These are phyloP conservation scores for Grallaria varia DNA, from an alignment of 2,113 vertebrate genomes.

Conservation along the genomic window DNA sequence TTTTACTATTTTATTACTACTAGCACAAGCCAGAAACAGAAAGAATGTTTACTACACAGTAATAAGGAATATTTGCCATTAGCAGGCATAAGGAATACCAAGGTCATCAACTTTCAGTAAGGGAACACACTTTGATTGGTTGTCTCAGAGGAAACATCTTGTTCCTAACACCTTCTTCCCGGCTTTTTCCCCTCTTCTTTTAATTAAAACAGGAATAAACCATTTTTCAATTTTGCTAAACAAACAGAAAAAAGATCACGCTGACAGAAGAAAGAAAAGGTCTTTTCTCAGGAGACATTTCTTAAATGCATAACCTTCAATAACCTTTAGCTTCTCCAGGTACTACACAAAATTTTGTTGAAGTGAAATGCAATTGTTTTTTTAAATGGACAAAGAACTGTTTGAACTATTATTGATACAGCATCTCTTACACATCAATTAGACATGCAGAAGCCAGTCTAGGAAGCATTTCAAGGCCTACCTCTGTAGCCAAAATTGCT, in stretches of 20 bases:
- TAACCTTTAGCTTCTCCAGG: background rate
- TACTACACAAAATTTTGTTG: background rate
- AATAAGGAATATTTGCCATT: background rate
- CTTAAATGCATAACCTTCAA: background rate
- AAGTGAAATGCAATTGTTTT: background rate
- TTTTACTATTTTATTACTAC: background rate
- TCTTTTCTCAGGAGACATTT: background rate
- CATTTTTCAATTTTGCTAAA: background rate
- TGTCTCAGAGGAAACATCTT: background rate
- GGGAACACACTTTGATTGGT: background rate
- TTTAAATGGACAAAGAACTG: background rate
- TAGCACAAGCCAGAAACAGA: background rate
- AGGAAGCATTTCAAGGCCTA: background rate
- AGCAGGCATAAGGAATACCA: background rate
- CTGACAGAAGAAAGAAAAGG: background rate
- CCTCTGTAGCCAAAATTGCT: background rate
- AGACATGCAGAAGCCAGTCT: background rate
- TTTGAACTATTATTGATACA: background rate
- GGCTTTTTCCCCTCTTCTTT: rapidly evolving
- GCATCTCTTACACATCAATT: rapidly evolving
- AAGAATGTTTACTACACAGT: background rate
- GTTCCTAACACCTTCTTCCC: background rate
- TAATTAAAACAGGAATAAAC: background rate
- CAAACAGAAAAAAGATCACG: background rate
- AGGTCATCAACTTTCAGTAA: background rate